Percentiles rank a stretch among this genome's conserved stretches.
phyloP scores from a whole-genome alignment of 2,797 vertebrate genomes.

The Danio aesculapii region DNA sequence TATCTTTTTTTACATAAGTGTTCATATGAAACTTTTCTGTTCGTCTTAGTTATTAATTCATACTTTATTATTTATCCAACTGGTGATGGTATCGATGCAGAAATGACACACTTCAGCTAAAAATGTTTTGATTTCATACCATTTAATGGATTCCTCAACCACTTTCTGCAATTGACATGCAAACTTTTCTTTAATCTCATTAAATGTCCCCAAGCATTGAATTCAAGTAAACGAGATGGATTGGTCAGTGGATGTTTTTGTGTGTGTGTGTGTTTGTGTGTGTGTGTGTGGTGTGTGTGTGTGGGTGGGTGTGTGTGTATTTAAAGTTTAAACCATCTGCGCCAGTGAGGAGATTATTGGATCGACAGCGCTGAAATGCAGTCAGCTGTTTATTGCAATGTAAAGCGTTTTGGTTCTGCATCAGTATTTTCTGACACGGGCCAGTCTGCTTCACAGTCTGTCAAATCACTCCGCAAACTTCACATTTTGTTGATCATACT shows the following conservation, averaged over 20 bases:
- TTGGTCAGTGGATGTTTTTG: constrained; percentile 49
- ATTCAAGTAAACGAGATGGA: constrained; percentile 55
- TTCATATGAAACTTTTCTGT: background rate
- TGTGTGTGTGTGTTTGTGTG: background rate
- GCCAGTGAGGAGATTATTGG: constrained; percentile 52
- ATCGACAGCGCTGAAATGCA: constrained; percentile 61
- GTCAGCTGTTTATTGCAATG: constrained; percentile 60
- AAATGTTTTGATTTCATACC: constrained; percentile 24
- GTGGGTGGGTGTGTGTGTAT: background rate
- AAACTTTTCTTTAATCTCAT: constrained; percentile 56
- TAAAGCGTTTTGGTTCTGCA: constrained; percentile 65
- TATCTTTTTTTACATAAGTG: background rate
- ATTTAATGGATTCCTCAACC: background rate
- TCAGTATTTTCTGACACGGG: constrained; percentile 61
- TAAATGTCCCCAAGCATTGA: constrained; percentile 60
- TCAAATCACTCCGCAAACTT: constrained; percentile 62
- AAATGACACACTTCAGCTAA: background rate
- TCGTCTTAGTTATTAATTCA: background rate
- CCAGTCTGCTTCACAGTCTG: constrained; percentile 61
- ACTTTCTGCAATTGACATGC: constrained; percentile 37
- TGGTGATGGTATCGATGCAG: background rate
- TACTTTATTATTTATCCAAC: background rate
- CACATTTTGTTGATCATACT: constrained; percentile 60
- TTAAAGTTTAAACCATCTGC: constrained; percentile 59
- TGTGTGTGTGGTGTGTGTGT: background rate